These are phyloP conservation scores for Clunio marinus DNA, from an alignment of 2,888 invertebrate species.

Conservation along the genomic window DNA sequence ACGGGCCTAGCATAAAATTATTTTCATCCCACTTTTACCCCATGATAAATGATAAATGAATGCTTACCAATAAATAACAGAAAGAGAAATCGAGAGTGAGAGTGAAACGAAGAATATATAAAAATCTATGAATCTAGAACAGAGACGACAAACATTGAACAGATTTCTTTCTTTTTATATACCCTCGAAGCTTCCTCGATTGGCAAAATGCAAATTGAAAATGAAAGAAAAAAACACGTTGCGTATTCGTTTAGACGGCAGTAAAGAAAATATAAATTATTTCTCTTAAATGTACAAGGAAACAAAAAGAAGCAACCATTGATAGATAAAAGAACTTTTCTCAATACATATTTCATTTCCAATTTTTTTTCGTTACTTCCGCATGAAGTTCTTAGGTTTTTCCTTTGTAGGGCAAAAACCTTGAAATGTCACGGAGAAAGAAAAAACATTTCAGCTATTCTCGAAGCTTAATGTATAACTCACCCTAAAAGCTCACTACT, in stretches of 20 bases:
- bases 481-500: too few species aligned
- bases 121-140: neutral
- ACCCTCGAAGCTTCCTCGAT: neutral
- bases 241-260: slow-evolving; percentile 7
- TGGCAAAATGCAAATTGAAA: slow-evolving; percentile 2
- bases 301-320: neutral
- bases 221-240: neutral
- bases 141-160: slow-evolving; percentile 22
- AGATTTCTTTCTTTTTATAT: slow-evolving; percentile 21
- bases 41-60: slow-evolving; percentile 32
- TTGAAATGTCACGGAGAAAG: too few species aligned
- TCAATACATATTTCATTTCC: slow-evolving; percentile 16
- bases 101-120: neutral
- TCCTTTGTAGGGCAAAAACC: too few species aligned
- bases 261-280: slow-evolving; percentile 11
- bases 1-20: slow-evolving; percentile 33
- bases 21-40: slow-evolving; percentile 3
- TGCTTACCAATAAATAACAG: slow-evolving; percentile 28
- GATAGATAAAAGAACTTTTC: slow-evolving; percentile 20
- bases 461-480: too few species aligned
- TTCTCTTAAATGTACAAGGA: neutral
- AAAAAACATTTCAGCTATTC: too few species aligned
- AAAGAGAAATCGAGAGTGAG: neutral
- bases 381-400: too few species aligned
- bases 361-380: too few species aligned